Percentiles rank a stretch among this genome's conserved stretches.
Evolutionary conservation across 2,113 vertebrate genomes (phyloP).

Genomic region (Myrmecobius fasciatus): DNA sequence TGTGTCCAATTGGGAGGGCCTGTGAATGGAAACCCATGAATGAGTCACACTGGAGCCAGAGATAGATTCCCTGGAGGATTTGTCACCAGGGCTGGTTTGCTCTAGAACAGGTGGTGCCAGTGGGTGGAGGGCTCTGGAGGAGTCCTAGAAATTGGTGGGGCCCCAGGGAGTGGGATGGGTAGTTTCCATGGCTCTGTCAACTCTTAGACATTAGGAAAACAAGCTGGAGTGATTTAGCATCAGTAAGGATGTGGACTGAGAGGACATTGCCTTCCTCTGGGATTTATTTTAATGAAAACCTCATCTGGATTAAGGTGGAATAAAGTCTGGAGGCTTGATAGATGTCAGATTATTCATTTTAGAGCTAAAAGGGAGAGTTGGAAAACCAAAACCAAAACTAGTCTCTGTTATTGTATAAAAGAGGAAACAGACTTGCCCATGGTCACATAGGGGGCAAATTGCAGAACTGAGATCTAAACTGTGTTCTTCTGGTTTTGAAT

Average conservation of each 20-base stretch:
- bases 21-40: not conserved
- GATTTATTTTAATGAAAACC: not conserved
- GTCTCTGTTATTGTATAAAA: not conserved
- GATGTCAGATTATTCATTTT: not conserved
- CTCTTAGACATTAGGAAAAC: slow-evolving; percentile 71
- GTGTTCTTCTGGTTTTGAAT: not conserved
- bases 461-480: not conserved
- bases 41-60: not conserved
- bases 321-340: not conserved
- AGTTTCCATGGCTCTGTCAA: slow-evolving; percentile 61
- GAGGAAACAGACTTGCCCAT: not conserved
- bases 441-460: not conserved
- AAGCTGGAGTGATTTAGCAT: slow-evolving; percentile 71
- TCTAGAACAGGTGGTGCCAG: not conserved
- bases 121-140: not conserved
- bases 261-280: slow-evolving; percentile 71
- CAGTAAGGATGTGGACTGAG: slow-evolving; percentile 69
- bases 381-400: not conserved
- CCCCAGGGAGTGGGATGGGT: not conserved
- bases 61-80: not conserved
- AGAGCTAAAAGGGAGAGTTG: not conserved
- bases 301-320: not conserved
- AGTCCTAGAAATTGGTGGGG: not conserved
- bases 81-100: not conserved
- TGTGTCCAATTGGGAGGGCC: not conserved